A percentile compares a stretch with the other conserved stretches of the same genome.
Conservation (phyloP, 2,113 vertebrate species). For the Sapayoa aenigma region DNA sequence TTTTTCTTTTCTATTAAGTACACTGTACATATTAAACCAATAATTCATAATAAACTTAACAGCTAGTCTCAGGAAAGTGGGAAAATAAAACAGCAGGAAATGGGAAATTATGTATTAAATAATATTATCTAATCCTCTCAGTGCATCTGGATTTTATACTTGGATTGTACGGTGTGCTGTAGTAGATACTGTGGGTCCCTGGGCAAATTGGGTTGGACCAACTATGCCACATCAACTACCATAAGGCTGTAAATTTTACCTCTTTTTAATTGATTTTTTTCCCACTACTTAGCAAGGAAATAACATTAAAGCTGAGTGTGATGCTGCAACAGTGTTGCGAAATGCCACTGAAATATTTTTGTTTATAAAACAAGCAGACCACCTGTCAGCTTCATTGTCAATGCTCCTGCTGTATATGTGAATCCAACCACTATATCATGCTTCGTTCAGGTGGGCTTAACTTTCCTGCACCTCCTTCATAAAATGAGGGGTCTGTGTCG, state of each 20-base stretch:
- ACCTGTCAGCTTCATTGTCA: background rate
- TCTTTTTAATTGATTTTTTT: background rate
- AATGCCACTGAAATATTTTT: background rate
- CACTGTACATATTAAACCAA: slow-evolving; percentile 43
- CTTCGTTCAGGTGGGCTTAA: background rate
- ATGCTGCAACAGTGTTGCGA: background rate
- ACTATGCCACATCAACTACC: background rate
- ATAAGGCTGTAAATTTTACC: background rate
- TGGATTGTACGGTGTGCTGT: background rate
- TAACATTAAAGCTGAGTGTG: background rate
- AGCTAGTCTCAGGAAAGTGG: slow-evolving; percentile 23
- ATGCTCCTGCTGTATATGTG: background rate
- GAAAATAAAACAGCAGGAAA: slow-evolving; percentile 54
- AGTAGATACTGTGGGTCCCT: background rate
- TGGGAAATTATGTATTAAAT: slow-evolving; percentile 48
- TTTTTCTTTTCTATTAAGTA: slow-evolving; percentile 28
- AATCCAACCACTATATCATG: background rate
- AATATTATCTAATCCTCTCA: slow-evolving; percentile 27
- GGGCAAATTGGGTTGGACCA: background rate
- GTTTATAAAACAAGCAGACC: background rate
- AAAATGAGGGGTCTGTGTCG: background rate
- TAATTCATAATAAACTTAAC: slow-evolving; percentile 60
- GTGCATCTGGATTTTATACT: slow-evolving; percentile 7
- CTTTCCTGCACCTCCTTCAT: background rate
- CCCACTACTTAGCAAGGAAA: background rate